phyloP scores from a whole-genome alignment of 2,113 vertebrate species.

The Stegastes partitus region DNA sequence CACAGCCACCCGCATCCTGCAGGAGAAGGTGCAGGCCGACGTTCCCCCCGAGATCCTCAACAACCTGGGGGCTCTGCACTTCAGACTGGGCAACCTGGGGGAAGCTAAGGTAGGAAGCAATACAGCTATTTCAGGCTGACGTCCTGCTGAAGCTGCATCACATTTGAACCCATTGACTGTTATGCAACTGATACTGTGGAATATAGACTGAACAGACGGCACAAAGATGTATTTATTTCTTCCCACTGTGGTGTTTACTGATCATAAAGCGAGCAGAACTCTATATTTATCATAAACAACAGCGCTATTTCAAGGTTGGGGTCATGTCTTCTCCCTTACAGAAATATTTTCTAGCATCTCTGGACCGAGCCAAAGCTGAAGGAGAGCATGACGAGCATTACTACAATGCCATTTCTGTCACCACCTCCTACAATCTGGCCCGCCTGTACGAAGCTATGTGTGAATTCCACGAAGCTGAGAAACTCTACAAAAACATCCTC shows the following conservation, averaged over 20 bases:
- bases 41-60: conserved; percentile 98
- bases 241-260: not conserved
- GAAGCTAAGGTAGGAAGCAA: conserved; percentile 91
- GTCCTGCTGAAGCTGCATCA: too few species aligned
- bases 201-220: too few species aligned
- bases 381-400: conserved; percentile 99
- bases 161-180: too few species aligned
- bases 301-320: conserved; percentile 22
- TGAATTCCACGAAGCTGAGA: conserved; percentile 98
- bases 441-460: conserved; percentile 98
- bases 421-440: conserved; percentile 97
- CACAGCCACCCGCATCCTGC: conserved; percentile 97
- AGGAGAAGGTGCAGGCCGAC: conserved; percentile 98
- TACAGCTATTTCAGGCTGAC: not conserved
- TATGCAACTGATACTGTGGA: not conserved
- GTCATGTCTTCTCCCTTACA: conserved; percentile 65
- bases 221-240: too few species aligned
- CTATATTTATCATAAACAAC: not conserved
- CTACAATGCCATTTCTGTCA: conserved; percentile 99
- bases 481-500: conserved; percentile 98
- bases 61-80: conserved; percentile 97
- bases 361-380: conserved; percentile 97
- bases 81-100: conserved; percentile 96
- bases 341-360: conserved; percentile 98
- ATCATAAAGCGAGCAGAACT: not conserved